Percentiles rank a stretch among this genome's conserved stretches.
Evolutionary conservation across 1,140 invertebrate species (phyloP).

Genomic region (Papilio glaucus): DNA sequence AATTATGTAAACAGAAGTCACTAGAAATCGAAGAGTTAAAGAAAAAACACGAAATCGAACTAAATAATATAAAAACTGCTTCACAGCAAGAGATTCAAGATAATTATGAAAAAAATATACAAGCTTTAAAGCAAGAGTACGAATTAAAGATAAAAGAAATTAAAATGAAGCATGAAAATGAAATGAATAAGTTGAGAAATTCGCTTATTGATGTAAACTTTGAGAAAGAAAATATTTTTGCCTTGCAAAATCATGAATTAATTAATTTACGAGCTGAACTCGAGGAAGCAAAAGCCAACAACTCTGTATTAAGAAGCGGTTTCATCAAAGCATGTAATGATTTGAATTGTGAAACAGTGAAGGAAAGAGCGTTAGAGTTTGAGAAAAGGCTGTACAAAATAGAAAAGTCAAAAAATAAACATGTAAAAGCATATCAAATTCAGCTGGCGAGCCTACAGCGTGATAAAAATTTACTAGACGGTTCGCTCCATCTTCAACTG

Average conservation of each 20-base stretch:
- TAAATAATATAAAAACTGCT: slow-evolving; percentile 54
- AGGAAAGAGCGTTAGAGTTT: slow-evolving; percentile 53
- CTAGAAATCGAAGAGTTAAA: slow-evolving; percentile 64
- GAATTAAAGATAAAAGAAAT: slow-evolving; percentile 56
- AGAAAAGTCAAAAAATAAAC: slow-evolving; percentile 64
- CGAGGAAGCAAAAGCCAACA: slow-evolving; percentile 57
- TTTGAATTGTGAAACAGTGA: slow-evolving; percentile 47
- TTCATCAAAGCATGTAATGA: slow-evolving; percentile 55
- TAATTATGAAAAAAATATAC: slow-evolving; percentile 59
- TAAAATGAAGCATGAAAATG: slow-evolving; percentile 42
- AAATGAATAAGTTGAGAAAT: slow-evolving; percentile 48
- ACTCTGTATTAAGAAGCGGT: slow-evolving; percentile 53
- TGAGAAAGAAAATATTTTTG: slow-evolving; percentile 62
- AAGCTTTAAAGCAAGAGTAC: slow-evolving; percentile 53
- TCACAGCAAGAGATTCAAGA: slow-evolving; percentile 52
- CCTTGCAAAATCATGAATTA: slow-evolving; percentile 59
- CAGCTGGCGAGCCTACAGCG: slow-evolving; percentile 61
- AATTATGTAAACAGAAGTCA: slow-evolving; percentile 56
- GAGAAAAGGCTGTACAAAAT: slow-evolving; percentile 64
- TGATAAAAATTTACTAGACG: slow-evolving; percentile 69
- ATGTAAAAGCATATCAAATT: slow-evolving; percentile 58
- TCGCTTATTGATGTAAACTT: slow-evolving; percentile 48
- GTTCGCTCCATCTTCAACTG: slow-evolving; percentile 66
- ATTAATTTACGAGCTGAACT: slow-evolving; percentile 48
- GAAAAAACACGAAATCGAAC: slow-evolving; percentile 63